Evolutionary conservation across 1,140 invertebrate genomes (phyloP), one percentile per base, ranked within the genome.

Genomic region (Drosophila yakuba): DNA sequence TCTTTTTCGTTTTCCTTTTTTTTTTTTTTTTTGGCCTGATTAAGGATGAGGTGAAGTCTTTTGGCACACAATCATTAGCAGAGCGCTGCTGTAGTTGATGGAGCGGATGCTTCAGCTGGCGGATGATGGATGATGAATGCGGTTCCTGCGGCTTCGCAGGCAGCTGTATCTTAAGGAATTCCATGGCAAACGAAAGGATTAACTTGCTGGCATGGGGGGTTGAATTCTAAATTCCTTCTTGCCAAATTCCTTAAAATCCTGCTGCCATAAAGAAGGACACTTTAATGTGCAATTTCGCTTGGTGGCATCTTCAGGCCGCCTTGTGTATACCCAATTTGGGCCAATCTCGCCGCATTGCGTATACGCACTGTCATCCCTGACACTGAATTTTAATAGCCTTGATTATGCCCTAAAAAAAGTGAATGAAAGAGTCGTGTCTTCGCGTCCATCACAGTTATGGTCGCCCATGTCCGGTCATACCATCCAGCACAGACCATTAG

Each of bases 61-160:
- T 39, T 67, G 61, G 62, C 84, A 73, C 66, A 78, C 80, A 83
- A 84, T 89, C 83, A 89, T 86, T 86, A 86, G 76, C 72, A 76
- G 58, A 77, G 88, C 44, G 61, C 43, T 62, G 14, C 17, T 68
- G 63, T n/a, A 39, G 50, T 36, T 71, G 60, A 55, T 55, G 58
- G 71, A 48, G 14, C 56, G 57, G 28, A 23, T 41, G 63, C 50
- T 55, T 66, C 44, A 43, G 25, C 45, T 50, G 51, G n/a, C 68
- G 48, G 57, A 75, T 75, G 72, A 75, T 73, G 39, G 54, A 72
- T 74, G 48, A 36, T 67, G 44, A 58, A 72, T 69, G 64, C 52
- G 36, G 44, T 43, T 36, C 12, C 28, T 57, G 64, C 44, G 44
- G 36, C 23, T 43, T 28, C 20, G 1, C 43, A 14, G 36, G 5